These are phyloP conservation scores for Phyllotis vaccarum DNA, from an alignment of 2,797 vertebrate species.

Conservation along the genomic window DNA sequence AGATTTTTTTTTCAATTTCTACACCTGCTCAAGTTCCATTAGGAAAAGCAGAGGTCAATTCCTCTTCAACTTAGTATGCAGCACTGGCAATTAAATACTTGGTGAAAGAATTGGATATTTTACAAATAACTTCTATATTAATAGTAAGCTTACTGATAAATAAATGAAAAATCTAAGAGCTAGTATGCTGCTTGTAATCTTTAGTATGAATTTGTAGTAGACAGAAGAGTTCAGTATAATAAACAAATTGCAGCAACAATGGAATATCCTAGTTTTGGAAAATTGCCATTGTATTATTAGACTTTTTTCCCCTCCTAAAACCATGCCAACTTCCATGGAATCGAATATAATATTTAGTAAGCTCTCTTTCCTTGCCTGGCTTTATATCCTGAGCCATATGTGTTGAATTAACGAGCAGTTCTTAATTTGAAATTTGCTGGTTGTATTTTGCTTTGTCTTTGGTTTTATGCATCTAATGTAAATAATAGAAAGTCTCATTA, in stretches of 20 bases:
- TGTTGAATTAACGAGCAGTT: background rate
- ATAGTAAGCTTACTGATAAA: background rate
- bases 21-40: background rate
- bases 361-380: background rate
- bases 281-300: background rate
- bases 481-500: background rate
- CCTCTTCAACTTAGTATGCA: background rate
- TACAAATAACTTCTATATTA: background rate
- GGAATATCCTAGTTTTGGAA: background rate
- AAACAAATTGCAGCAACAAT: background rate
- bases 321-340: background rate
- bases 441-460: background rate
- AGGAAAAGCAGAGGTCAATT: background rate
- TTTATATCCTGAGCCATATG: background rate
- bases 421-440: background rate
- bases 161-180: background rate
- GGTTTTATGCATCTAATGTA: background rate
- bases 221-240: background rate
- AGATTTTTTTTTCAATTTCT: conserved; percentile 9
- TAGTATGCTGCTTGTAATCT: background rate
- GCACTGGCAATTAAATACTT: conserved; percentile 18
- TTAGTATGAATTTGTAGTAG: background rate
- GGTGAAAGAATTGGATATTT: background rate
- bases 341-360: background rate
- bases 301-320: background rate